Percentiles rank a stretch among this genome's conserved stretches.
phyloP scores from a whole-genome alignment of 2,113 vertebrate species.

The Sula dactylatra region DNA sequence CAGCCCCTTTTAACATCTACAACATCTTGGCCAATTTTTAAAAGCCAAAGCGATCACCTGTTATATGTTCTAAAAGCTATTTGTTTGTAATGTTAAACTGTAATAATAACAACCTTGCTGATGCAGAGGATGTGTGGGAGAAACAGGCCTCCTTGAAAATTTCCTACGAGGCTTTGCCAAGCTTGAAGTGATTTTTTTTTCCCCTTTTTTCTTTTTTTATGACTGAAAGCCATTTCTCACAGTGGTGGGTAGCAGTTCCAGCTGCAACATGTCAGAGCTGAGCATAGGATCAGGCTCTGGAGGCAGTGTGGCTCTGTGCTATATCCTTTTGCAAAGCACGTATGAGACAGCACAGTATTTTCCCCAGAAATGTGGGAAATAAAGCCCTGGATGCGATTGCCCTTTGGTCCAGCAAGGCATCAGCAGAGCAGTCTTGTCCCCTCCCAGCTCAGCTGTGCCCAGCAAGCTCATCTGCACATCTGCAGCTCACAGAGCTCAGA shows the following conservation, averaged over 20 bases:
- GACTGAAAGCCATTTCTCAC: neutral
- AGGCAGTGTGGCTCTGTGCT: neutral
- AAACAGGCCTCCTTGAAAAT: neutral
- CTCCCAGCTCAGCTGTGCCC: neutral
- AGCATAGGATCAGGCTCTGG: neutral
- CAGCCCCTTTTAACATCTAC: neutral
- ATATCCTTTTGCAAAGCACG: neutral
- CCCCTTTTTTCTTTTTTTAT: neutral
- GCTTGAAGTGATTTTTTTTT: neutral
- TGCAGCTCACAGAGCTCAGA: neutral
- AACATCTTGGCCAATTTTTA: neutral
- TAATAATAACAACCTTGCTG: neutral
- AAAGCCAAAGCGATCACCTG: neutral
- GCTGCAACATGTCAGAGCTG: neutral
- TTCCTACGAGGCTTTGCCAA: neutral
- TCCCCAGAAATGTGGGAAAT: neutral
- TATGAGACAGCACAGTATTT: neutral
- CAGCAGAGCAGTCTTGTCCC: fast-evolving
- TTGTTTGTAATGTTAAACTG: neutral
- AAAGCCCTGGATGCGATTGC: fast-evolving
- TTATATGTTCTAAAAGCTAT: slow-evolving; percentile 18
- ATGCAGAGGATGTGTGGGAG: slow-evolving; percentile 17
- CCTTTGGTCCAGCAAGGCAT: neutral
- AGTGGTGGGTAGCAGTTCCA: neutral
- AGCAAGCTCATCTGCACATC: neutral